Evolutionary conservation across 2,113 vertebrate genomes (phyloP).

Genomic region (Speoplatyrhinus poulsoni): DNA sequence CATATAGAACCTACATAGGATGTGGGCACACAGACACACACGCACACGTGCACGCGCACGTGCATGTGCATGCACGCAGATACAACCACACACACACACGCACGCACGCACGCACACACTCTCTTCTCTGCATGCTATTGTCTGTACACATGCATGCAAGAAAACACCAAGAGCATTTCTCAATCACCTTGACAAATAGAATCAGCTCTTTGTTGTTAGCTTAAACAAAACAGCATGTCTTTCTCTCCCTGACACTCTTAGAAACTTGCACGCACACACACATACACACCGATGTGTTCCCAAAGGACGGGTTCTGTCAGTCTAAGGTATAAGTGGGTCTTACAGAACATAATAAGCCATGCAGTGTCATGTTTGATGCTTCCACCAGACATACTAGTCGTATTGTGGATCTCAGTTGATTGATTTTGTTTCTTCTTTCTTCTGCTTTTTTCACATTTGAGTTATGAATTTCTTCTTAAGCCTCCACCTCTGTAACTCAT

Average conservation of each 20-base stretch:
- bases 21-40: neutral
- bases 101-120: neutral
- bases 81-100: neutral
- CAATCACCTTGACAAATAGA: too few species aligned
- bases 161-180: too few species aligned
- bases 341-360: neutral
- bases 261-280: neutral
- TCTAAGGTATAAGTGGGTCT: too few species aligned
- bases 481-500: neutral
- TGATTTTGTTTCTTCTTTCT: neutral
- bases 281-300: neutral
- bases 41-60: neutral
- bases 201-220: too few species aligned
- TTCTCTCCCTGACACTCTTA: too few species aligned
- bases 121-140: neutral
- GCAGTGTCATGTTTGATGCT: neutral
- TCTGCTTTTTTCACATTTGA: neutral
- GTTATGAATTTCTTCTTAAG: neutral
- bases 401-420: slow-evolving; percentile 5
- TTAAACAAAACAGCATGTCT: too few species aligned
- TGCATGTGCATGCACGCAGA: neutral
- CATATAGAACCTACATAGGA: neutral
- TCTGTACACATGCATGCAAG: too few species aligned
- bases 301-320: too few species aligned
- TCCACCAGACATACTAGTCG: neutral